Evolutionary conservation across 1,140 invertebrate species (phyloP).

Genomic region (Ceratina australensis): DNA sequence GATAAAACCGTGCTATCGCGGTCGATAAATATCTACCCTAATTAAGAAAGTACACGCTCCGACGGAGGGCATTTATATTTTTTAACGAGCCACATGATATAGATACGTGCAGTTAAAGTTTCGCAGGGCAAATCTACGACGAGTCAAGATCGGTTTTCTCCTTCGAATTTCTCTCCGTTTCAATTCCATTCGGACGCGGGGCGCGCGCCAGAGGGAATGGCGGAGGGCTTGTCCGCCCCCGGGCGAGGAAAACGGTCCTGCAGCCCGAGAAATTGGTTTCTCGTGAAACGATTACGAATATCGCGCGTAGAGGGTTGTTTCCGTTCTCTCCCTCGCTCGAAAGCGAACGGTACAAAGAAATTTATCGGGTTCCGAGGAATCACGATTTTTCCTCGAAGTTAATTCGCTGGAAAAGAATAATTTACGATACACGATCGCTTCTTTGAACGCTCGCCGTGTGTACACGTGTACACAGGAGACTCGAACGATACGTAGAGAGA

Average conservation of each 20-base stretch:
- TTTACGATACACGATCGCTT: background rate
- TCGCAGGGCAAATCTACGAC: too few species aligned
- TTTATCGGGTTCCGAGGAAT: background rate
- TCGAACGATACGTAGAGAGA: too few species aligned
- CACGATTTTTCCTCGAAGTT: conserved; percentile 14
- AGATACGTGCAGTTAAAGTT: too few species aligned
- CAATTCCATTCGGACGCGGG: background rate
- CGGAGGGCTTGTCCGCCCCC: background rate
- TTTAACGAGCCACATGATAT: background rate
- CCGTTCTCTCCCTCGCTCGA: background rate
- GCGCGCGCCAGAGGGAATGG: background rate
- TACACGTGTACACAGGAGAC: too few species aligned
- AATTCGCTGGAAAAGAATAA: background rate
- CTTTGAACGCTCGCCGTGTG: background rate
- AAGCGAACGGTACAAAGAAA: conserved; percentile 4
- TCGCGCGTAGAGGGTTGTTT: background rate
- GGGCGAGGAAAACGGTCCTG: conserved; percentile 23
- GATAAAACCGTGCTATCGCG: too few species aligned
- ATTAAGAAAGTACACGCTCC: too few species aligned
- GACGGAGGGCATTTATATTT: conserved; percentile 5
- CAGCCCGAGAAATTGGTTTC: conserved; percentile 22
- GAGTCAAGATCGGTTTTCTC: background rate
- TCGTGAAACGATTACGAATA: conserved; percentile 33
- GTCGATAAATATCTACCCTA: too few species aligned
- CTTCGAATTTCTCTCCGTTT: conserved; percentile 21